Evolutionary conservation across 2,797 vertebrate species (phyloP).

Genomic region (Atherinosoma microstoma): DNA sequence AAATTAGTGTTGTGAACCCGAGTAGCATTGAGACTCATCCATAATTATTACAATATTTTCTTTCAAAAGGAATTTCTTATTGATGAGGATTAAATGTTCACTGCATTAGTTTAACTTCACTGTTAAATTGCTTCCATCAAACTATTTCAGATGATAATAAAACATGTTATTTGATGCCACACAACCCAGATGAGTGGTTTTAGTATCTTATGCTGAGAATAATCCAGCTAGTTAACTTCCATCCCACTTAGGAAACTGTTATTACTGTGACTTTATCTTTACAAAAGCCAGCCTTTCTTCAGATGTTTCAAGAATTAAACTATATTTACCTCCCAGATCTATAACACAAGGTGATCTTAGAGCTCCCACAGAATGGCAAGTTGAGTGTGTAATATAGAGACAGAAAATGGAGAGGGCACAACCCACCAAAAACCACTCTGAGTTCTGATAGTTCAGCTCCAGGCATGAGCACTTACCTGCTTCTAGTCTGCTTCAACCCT

Average conservation of each 20-base stretch:
- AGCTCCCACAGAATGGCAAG: background rate
- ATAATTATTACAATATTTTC: background rate
- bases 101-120: slow-evolving; percentile 13
- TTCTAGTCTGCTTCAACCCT: background rate
- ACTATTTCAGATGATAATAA: slow-evolving; percentile 25
- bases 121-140: slow-evolving; percentile 21
- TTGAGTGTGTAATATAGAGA: background rate
- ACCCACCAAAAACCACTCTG: background rate
- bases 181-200: slow-evolving; percentile 26
- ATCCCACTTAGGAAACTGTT: background rate
- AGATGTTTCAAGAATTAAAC: background rate
- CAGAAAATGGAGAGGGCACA: background rate
- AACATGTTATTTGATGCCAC: slow-evolving; percentile 26
- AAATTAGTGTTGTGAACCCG: slow-evolving; percentile 12
- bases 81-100: background rate
- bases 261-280: background rate
- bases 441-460: background rate
- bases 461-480: background rate
- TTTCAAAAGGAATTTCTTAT: background rate
- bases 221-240: slow-evolving; percentile 15
- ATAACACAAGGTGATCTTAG: background rate
- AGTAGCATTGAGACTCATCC: background rate
- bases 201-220: background rate
- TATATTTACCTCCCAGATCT: background rate
- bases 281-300: background rate